Conservation (phyloP, 2,797 vertebrate species). For the Bucorvus abyssinicus region DNA sequence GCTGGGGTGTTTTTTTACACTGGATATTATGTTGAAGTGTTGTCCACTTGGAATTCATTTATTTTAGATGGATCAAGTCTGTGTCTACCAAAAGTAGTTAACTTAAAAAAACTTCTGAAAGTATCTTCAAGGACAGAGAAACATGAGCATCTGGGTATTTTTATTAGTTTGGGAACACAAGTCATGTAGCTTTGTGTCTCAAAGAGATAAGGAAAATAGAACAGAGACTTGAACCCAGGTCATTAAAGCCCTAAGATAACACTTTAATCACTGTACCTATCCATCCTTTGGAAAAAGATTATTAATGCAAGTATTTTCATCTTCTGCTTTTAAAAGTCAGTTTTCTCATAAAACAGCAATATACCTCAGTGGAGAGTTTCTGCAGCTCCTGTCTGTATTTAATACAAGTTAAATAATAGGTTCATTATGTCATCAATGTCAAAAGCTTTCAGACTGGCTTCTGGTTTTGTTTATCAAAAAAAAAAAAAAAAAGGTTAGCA, state of each 20-base stretch:
- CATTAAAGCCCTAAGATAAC: conserved; percentile 48
- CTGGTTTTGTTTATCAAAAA: not conserved
- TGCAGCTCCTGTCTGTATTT: not conserved
- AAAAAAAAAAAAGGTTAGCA: not conserved
- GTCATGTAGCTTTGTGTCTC: conserved; percentile 49
- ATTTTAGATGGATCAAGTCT: not conserved
- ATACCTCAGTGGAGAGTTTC: conserved; percentile 7
- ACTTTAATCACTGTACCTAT: conserved; percentile 56
- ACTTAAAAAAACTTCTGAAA: not conserved
- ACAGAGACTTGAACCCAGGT: conserved; percentile 45
- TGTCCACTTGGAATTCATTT: not conserved
- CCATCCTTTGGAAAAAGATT: conserved; percentile 43
- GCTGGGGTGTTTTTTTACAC: not conserved
- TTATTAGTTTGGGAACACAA: conserved; percentile 51
- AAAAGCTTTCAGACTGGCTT: conserved; percentile 8
- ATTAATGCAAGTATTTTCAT: conserved; percentile 58
- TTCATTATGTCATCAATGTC: not conserved
- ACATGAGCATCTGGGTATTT: conserved; percentile 14
- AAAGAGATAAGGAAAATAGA: conserved; percentile 56
- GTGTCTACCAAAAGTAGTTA: not conserved
- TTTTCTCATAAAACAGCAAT: not conserved
- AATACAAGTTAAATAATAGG: not conserved
- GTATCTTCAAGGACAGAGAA: conserved; percentile 44
- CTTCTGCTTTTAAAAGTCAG: conserved; percentile 17
- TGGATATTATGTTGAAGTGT: not conserved